Percentiles rank a stretch among this genome's conserved stretches.
These are phyloP conservation scores for Drosophila watanabei DNA, from an alignment of 1,140 invertebrate species.

Conservation along the genomic window DNA sequence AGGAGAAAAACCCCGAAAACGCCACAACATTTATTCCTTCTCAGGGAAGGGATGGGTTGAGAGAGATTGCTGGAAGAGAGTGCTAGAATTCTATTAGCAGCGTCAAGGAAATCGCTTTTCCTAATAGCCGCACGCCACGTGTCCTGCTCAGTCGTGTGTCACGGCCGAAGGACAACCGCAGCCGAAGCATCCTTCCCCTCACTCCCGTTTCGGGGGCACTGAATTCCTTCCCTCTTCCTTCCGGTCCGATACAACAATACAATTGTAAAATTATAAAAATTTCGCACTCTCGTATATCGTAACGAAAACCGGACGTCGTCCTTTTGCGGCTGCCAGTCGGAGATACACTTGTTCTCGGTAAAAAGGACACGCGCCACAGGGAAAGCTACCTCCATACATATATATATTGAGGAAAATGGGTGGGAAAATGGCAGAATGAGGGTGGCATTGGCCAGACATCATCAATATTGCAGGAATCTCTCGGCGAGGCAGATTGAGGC, in stretches of 20 bases:
- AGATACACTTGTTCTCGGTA: constrained; percentile 75
- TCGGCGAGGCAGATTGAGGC: constrained; percentile 41
- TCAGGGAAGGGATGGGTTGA: background rate
- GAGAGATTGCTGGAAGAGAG: constrained; percentile 3
- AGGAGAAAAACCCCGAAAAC: constrained; percentile 39
- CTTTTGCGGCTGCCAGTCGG: constrained; percentile 37
- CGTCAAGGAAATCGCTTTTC: constrained; percentile 74
- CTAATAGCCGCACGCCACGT: constrained; percentile 75
- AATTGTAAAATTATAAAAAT: constrained; percentile 85
- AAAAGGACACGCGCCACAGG: constrained; percentile 55
- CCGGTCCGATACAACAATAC: constrained; percentile 72
- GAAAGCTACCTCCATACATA: background rate
- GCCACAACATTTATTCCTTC: constrained; percentile 54
- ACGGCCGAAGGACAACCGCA: constrained; percentile 67
- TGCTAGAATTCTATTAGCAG: constrained; percentile 72
- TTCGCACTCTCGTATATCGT: constrained; percentile 64
- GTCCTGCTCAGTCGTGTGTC: constrained; percentile 75
- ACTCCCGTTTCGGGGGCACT: constrained; percentile 23
- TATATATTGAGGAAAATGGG: background rate
- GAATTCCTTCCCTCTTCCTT: constrained; percentile 9
- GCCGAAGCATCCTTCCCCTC: constrained; percentile 16
- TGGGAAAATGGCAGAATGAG: constrained; percentile 6
- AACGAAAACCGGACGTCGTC: constrained; percentile 64
- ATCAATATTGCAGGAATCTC: constrained; percentile 73
- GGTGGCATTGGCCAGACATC: constrained; percentile 50